These are phyloP conservation scores for Gallinago jamesoni DNA, from an alignment of 2,113 vertebrate genomes.

Conservation along the genomic window DNA sequence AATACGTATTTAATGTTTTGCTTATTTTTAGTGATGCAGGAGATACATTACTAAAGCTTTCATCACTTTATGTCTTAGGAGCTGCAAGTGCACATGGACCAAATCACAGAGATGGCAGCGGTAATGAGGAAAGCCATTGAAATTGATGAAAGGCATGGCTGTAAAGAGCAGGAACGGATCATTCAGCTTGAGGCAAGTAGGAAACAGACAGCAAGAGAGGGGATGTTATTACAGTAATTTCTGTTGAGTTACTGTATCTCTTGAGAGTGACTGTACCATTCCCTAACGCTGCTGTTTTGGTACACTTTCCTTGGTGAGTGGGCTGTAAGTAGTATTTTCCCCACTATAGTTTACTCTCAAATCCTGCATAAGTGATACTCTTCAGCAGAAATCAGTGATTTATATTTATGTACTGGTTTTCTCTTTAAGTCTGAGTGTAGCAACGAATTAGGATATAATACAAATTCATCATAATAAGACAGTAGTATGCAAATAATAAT, in stretches of 20 bases:
- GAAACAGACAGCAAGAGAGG: neutral
- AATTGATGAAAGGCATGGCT: slow-evolving; percentile 87
- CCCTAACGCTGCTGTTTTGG: neutral
- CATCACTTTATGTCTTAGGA: slow-evolving; percentile 73
- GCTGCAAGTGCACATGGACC: slow-evolving; percentile 93
- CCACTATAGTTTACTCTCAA: too few species aligned
- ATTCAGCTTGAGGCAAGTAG: slow-evolving; percentile 87
- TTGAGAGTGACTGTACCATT: neutral
- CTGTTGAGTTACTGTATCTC: neutral
- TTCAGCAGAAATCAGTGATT: neutral
- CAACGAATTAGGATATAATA: neutral
- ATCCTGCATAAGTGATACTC: neutral
- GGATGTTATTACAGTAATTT: neutral
- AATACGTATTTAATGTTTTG: neutral
- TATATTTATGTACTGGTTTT: neutral
- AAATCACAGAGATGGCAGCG: slow-evolving; percentile 97
- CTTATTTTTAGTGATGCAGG: neutral
- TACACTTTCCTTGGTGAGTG: neutral
- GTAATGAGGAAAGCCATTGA: slow-evolving; percentile 97
- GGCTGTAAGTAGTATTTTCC: neutral
- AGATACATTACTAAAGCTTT: neutral
- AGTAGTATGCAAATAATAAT: neutral
- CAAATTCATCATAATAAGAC: neutral
- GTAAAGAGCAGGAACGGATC: slow-evolving; percentile 93
- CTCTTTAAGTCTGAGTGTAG: neutral